Evolutionary conservation across 2,888 invertebrate species (phyloP), one percentile per base, ranked within the genome.

Genomic region (Hetaerina titia): DNA sequence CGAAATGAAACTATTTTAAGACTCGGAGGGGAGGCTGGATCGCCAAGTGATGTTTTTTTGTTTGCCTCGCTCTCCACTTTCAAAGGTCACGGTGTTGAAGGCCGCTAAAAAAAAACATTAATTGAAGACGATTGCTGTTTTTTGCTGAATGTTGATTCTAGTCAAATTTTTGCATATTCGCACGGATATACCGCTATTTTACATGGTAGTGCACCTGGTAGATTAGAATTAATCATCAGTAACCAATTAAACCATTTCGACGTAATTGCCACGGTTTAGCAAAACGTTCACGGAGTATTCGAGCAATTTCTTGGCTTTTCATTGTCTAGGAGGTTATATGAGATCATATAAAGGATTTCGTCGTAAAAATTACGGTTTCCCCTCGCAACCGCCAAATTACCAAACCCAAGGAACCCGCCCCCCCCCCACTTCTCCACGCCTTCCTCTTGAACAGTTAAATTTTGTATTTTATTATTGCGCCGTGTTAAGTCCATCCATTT

Each of bases 1-100:
- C 15, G 81, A 31, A 31, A 22, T 81, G 81, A 81, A 81, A 31
- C 25, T 81, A 81, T 81, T 81, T 81, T 81, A 81, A 81, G 81
- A 81, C 81, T 81, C 81, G 22, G 22, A 81, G 25, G n/a, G n/a
- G 15, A 13, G 31, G 81, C 8, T 31, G 11, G 0, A 81, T 81
- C 81, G 81, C 8, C 81, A 81, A 81, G 69, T 8, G 15, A 8
- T n/a, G 69, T 22, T n/a, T 69, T n/a, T 69, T 22, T 69, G 69
- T 31, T 31, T 25, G 81, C 45, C 45, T 81, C 81, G 31, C 31
- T 17, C 31, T 81, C 81, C 13, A 31, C 31, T n/a, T 31, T 31
- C 15, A 81, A 11, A 81, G 31, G 81, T 81, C 81, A 81, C 81
- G 81, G 2, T 15, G 13, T 81, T 31, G 81, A 81, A 81, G 81